Base-by-base conservation (phyloP, 2,797 vertebrate genomes). In the Schizopygopsis pylzovi region DNA sequence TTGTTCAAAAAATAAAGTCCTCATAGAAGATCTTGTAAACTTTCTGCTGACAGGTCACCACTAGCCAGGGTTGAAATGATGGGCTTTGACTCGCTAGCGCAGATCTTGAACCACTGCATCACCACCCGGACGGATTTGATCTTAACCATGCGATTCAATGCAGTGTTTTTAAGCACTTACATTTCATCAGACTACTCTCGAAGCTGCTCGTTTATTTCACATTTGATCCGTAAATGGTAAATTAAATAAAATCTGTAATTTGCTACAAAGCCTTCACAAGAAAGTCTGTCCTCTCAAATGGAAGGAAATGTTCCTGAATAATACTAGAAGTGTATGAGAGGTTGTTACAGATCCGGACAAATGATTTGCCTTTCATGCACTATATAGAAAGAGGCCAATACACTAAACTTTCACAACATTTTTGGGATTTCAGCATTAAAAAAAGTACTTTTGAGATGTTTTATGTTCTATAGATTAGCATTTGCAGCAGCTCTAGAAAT, bases 1-100 rank as follows among this genome's bases (percentile, higher is more conserved):
- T 43, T 77, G 82, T 68, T 78, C 37, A 84, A 33, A 68, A 67
- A 63, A 77, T 76, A 5, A 84, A 84, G 73, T 41, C 45, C 52
- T 54, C 6, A 2, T 68, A 12, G 13, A 39, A n/a, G 43, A 83
- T 75, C 41, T 75, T 7, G 12, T 75, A 75, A 61, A 43, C 12
- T 37, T 83, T 75, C n/a, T 61, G 18, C 25, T 83, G 41, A 65
- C 68, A 45, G 56, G 56, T 83, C 71, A 83, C 82, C 59, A 63
- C 6, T 16, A 65, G 43, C 56, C 43, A 75, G 7, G 28, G 49
- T 75, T 61, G 25, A 83, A 75, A 59, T 65, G 43, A 83, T 67
- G 13, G 22, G 22, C 13, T 75, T 16, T 43, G 70, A 73, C 22
- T 63, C 5, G n/a, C 77, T 13, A 79, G 22, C 1, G 1, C 70